Evolutionary conservation across 2,797 vertebrate species (phyloP).

Genomic region (Lepus townsendii): DNA sequence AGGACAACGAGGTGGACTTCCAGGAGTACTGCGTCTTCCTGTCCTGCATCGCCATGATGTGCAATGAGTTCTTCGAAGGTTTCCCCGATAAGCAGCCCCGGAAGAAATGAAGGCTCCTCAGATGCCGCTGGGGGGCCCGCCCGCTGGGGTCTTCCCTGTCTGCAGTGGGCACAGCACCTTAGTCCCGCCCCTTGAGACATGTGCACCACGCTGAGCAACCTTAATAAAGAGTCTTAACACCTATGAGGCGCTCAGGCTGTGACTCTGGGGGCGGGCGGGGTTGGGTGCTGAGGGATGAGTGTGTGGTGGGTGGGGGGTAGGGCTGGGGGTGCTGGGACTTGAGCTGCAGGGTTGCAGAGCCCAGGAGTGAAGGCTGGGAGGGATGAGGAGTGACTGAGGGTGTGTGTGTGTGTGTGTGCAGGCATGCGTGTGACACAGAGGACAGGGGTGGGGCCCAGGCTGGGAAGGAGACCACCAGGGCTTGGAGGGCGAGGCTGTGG

Average conservation of each 20-base stretch:
- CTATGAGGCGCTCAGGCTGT: slow-evolving; percentile 35
- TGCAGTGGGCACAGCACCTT: background rate
- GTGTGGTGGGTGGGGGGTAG: too few species aligned
- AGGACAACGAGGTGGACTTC: slow-evolving; percentile 92
- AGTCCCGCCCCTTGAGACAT: background rate
- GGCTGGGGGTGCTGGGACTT: background rate
- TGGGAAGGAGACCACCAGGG: background rate
- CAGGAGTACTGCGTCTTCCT: slow-evolving; percentile 90
- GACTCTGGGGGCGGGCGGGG: background rate
- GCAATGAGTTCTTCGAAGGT: slow-evolving; percentile 89
- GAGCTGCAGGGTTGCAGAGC: background rate
- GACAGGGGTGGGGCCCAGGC: background rate
- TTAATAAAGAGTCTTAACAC: slow-evolving; percentile 78
- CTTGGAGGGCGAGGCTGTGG: background rate
- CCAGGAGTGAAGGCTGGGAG: background rate
- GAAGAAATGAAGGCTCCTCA: slow-evolving; percentile 78
- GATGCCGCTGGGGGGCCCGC: background rate
- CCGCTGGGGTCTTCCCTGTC: background rate
- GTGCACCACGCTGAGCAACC: background rate
- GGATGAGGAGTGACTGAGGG: background rate
- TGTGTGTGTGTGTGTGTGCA: background rate
- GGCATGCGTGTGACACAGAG: background rate
- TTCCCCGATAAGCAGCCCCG: slow-evolving; percentile 84
- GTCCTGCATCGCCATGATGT: slow-evolving; percentile 89
- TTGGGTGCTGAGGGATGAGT: background rate